Percentiles rank a stretch among this genome's conserved stretches.
Conservation (phyloP, 2,888 invertebrate genomes). For the Agriopis aurantiaria region DNA sequence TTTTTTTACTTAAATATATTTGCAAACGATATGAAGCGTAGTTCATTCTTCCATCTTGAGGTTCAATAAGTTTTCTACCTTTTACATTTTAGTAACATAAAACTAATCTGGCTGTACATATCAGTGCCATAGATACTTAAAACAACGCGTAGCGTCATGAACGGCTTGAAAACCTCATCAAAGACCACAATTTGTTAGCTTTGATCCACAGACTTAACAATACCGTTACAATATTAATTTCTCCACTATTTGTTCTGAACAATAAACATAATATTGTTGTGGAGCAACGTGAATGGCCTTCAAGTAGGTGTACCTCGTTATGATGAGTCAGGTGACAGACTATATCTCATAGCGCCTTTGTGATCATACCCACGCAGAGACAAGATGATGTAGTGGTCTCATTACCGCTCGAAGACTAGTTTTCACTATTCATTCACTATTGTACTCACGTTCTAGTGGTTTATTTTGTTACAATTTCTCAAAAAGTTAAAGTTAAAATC, state of each 20-base stretch:
- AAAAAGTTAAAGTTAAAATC: too few species aligned
- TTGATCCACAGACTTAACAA: not conserved
- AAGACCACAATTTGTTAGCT: not conserved
- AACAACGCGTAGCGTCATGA: not conserved
- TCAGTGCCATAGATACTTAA: not conserved
- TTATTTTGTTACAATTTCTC: too few species aligned
- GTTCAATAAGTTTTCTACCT: too few species aligned
- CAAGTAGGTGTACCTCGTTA: conserved; percentile 9
- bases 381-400: conserved; percentile 22
- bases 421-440: conserved; percentile 25
- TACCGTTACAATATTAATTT: conserved; percentile 4
- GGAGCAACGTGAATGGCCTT: conserved; percentile 21
- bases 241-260: not conserved
- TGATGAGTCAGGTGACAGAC: conserved; percentile 32
- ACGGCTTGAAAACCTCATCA: not conserved
- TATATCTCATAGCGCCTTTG: conserved; percentile 29
- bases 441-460: conserved; percentile 1
- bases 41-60: too few species aligned
- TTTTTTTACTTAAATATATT: too few species aligned
- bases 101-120: too few species aligned
- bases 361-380: conserved; percentile 33
- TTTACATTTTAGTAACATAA: too few species aligned
- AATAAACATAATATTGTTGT: conserved; percentile 1
- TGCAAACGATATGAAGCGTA: too few species aligned
- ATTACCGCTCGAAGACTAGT: conserved; percentile 20